Evolutionary conservation across 2,888 invertebrate genomes (phyloP).

Genomic region (Nebria brevicollis): DNA sequence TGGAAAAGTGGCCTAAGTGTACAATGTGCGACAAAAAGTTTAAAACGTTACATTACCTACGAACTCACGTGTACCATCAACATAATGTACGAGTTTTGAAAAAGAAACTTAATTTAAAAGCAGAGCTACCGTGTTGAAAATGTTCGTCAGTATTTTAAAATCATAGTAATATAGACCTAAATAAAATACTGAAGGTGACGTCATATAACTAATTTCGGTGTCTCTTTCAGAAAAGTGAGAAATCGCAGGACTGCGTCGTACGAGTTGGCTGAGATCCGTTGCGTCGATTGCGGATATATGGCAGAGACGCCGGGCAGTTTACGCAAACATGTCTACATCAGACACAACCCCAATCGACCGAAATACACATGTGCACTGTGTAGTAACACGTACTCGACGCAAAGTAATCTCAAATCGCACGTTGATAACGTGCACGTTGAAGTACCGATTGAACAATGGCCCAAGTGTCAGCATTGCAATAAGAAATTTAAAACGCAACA

Average conservation of each 20-base stretch:
- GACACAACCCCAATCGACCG: background rate
- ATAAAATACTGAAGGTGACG: background rate
- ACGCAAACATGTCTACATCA: background rate
- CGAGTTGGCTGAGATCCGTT: background rate
- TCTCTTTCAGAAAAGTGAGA: background rate
- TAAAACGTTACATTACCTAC: background rate
- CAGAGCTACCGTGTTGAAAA: no score
- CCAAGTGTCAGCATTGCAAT: conserved; percentile 76
- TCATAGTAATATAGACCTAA: background rate
- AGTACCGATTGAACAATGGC: conserved; percentile 71
- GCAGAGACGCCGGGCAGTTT: background rate
- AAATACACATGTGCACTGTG: conserved; percentile 57
- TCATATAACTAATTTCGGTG: background rate
- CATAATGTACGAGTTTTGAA: background rate
- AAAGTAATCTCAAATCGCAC: conserved; percentile 78
- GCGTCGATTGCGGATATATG: background rate
- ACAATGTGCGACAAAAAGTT: conserved; percentile 74
- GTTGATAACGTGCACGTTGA: conserved; percentile 78
- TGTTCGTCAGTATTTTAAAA: no score
- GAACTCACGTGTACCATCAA: background rate
- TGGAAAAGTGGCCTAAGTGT: conserved; percentile 77
- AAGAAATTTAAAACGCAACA: conserved; percentile 74
- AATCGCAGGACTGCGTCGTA: background rate
- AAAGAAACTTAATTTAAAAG: no score
- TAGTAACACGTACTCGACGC: conserved; percentile 76